Conservation (phyloP, 2,797 vertebrate species). For the Picus viridis region DNA sequence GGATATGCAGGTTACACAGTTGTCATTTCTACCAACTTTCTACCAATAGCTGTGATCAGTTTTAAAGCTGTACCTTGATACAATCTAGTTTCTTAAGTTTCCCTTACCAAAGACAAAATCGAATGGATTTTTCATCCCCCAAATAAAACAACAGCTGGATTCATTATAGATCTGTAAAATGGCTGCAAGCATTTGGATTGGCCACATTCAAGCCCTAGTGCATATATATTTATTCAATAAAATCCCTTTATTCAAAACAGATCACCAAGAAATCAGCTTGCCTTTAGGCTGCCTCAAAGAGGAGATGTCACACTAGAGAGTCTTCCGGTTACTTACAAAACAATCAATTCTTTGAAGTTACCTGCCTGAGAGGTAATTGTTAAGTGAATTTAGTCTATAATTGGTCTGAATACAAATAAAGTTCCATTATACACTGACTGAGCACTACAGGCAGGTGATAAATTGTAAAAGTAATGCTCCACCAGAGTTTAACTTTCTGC, state of each 20-base stretch:
- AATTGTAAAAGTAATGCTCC: slow-evolving; percentile 68
- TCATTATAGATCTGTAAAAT: background rate
- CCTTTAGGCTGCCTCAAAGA: background rate
- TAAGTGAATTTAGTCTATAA: slow-evolving; percentile 24
- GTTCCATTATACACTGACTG: slow-evolving; percentile 63
- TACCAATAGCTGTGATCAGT: background rate
- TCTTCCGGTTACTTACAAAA: background rate
- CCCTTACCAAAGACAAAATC: background rate
- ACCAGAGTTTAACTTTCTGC: slow-evolving; percentile 67
- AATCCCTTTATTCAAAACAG: slow-evolving; percentile 19
- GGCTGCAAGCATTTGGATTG: background rate
- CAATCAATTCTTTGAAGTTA: background rate
- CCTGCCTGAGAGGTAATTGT: slow-evolving; percentile 28
- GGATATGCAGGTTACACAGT: background rate
- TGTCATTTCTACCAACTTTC: background rate
- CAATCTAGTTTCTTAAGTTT: background rate
- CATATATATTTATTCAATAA: background rate
- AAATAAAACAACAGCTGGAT: background rate
- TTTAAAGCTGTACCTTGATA: background rate
- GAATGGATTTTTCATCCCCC: background rate
- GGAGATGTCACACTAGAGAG: background rate
- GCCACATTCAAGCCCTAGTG: background rate
- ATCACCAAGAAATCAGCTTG: background rate
- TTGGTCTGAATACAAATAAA: slow-evolving; percentile 68
- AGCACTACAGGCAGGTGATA: slow-evolving; percentile 74